Base-by-base conservation (phyloP, 2,113 vertebrate species). In the Rhagologus leucostigma region DNA sequence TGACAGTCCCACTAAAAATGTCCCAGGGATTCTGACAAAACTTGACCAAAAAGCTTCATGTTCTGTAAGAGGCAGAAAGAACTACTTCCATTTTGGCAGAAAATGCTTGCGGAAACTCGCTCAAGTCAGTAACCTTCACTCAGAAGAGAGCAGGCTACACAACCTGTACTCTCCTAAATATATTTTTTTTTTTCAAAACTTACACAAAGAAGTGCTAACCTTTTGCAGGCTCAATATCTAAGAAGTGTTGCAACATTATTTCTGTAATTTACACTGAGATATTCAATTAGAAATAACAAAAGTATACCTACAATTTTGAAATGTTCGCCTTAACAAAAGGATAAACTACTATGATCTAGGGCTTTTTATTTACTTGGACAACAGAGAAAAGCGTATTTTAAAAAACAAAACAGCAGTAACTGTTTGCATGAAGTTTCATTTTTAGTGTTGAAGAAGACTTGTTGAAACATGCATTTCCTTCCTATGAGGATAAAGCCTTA, bases 381-480 rank as follows among this genome's bases (percentile, higher is more conserved):
- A 81, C 12, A 22, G 35, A 71, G 19, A 84, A 47, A 82, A 93
- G 35, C 21, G 44, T 49, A 56, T 65, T 87, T 83, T 1, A 16
- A 59, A 89, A 76, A 62, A 49, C 0, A 7, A 59, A 80, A 70
- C 22, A 76, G 39, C 30, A 64, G 3, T 49, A 88, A 84, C 37
- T 33, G 42, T 42, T 42, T 1, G 1, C 32, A 41, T 33, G 9
- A 92, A 83, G 39, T 88, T 95, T 85, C 59, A 70, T 83, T 88
- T 94, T 85, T 35, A 63, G n/a, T 42, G n/a, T 57, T 79, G 59
- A 95, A 91, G 62, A 39, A 84, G 70, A 77, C 68, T 69, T 92
- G 79, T 56, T 88, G 74, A 87, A 96, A 93, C 55, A 84, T 19
- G 52, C 33, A 67, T 74, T 93, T 96, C 88, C 79, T 93, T 84